Conservation (phyloP, 1,140 invertebrate genomes). For the Caerostris extrusa region DNA sequence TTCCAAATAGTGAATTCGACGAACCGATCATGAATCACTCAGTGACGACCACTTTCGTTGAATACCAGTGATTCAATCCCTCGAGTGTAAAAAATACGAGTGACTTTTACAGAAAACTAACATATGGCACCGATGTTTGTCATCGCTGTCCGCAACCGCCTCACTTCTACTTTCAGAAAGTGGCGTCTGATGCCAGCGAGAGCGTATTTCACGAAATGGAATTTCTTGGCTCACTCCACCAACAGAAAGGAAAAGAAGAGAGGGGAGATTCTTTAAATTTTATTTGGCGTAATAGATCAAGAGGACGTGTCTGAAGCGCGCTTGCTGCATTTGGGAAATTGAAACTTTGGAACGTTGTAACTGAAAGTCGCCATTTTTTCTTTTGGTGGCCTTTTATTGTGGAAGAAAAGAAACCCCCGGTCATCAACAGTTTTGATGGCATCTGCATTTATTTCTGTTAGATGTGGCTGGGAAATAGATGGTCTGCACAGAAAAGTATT, state of each 20-base stretch:
- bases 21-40: neutral
- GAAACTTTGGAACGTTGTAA: conserved; percentile 40
- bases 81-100: neutral
- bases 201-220: conserved; percentile 54
- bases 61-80: neutral
- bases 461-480: neutral
- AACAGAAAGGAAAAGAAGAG: neutral
- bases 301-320: conserved; percentile 46
- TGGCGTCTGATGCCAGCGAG: conserved; percentile 20
- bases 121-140: conserved; percentile 8
- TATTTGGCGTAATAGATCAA: conserved; percentile 75
- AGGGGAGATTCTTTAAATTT: conserved; percentile 41
- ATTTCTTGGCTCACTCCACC: conserved; percentile 24
- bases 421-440: conserved; percentile 1
- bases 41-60: neutral
- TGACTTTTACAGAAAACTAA: neutral
- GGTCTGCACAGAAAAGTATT: neutral
- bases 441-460: conserved; percentile 3
- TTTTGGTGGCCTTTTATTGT: conserved; percentile 13
- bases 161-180: conserved; percentile 33
- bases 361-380: conserved; percentile 11
- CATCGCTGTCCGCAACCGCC: neutral
- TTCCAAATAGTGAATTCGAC: too few species aligned
- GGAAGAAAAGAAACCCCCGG: neutral
- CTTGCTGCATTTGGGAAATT: conserved; percentile 59